These are phyloP conservation scores for Megalopta genalis DNA, from an alignment of 1,140 invertebrate species.

Conservation along the genomic window DNA sequence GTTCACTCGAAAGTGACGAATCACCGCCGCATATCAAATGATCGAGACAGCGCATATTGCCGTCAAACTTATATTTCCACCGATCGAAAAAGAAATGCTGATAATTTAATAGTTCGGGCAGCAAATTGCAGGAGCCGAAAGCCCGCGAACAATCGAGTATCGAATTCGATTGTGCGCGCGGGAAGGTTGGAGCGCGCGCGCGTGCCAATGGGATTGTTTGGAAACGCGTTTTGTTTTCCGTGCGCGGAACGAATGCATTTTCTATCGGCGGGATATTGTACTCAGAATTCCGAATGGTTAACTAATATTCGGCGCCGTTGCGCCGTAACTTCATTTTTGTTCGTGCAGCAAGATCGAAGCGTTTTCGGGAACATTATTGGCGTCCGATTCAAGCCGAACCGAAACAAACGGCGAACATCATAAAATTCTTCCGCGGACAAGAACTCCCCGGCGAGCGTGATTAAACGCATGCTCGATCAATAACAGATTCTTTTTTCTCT, in stretches of 20 bases:
- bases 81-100: not conserved
- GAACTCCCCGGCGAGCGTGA: not conserved
- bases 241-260: not conserved
- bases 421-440: not conserved
- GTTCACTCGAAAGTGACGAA: no score
- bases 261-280: not conserved
- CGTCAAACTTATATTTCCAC: not conserved
- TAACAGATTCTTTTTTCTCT: not conserved
- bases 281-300: not conserved
- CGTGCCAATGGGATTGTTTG: not conserved
- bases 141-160: not conserved
- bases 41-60: no score
- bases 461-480: not conserved
- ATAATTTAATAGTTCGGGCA: not conserved
- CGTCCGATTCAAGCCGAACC: no score
- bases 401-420: not conserved
- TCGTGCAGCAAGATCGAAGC: not conserved
- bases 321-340: not conserved
- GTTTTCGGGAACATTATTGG: not conserved
- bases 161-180: not conserved
- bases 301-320: not conserved
- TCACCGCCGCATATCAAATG: no score
- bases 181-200: not conserved
- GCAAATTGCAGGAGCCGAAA: not conserved
- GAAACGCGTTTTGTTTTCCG: not conserved